phyloP scores from a whole-genome alignment of 1,140 invertebrate genomes.

The Mya arenaria region DNA sequence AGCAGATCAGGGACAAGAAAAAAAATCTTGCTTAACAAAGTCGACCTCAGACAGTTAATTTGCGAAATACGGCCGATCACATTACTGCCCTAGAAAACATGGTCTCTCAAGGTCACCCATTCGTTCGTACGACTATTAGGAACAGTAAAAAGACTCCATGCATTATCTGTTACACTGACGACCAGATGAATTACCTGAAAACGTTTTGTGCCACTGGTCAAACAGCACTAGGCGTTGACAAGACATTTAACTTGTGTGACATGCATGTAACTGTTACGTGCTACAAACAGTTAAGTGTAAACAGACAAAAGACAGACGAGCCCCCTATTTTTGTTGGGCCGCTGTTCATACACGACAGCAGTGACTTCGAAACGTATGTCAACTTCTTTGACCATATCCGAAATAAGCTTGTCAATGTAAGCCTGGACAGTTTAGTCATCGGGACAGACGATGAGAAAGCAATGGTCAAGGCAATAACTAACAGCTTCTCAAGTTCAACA shows the following conservation, averaged over 20 bases:
- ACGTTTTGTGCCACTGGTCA: constrained; percentile 20
- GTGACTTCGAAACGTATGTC: not conserved
- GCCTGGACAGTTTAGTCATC: not conserved
- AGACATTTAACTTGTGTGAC: constrained; percentile 39
- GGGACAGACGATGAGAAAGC: not conserved
- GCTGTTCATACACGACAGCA: not conserved
- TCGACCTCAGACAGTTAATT: too few relatives aligned
- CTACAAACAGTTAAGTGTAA: constrained; percentile 13
- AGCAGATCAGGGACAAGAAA: too few relatives aligned
- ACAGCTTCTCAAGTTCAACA: not conserved
- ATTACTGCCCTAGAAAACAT: too few relatives aligned
- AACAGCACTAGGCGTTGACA: constrained; percentile 24
- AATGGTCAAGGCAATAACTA: not conserved
- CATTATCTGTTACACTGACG: constrained; percentile 32
- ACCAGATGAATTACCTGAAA: constrained; percentile 28
- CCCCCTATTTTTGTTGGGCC: not conserved
- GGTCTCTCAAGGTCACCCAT: too few relatives aligned
- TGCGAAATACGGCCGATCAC: too few relatives aligned
- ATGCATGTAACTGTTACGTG: constrained; percentile 43
- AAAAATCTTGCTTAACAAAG: too few relatives aligned
- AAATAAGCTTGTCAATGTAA: not conserved
- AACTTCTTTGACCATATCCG: not conserved
- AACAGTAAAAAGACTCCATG: constrained; percentile 3
- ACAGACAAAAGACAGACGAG: not conserved
- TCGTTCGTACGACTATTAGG: not conserved